Evolutionary conservation across 64 coral and sea anemone species (phyloP).

Genomic region (Trachythela sp.): DNA sequence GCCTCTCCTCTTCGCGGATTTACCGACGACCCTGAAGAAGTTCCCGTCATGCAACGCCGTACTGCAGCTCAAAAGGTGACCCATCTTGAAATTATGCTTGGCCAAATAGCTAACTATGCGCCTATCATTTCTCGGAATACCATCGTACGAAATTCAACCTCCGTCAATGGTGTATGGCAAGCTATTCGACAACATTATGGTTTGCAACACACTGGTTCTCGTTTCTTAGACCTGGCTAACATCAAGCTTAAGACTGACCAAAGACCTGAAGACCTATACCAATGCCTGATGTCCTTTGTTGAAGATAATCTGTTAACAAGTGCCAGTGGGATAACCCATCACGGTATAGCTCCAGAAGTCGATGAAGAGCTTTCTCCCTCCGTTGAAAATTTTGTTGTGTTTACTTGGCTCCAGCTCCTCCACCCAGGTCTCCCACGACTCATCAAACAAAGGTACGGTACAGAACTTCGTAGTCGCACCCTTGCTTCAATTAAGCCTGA

Average conservation of each 20-base stretch:
- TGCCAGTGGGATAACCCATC: not conserved
- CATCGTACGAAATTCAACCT: not conserved
- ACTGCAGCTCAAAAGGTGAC: too few relatives aligned
- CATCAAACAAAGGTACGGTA: slow-evolving; percentile 43
- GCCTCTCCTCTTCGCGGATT: too few relatives aligned
- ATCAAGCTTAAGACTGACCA: too few relatives aligned
- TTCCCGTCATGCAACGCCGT: not conserved
- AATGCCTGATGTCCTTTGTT: not conserved
- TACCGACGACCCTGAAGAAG: too few relatives aligned
- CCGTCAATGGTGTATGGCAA: not conserved
- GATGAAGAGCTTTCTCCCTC: not conserved
- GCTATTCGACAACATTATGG: not conserved
- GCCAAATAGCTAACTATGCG: too few relatives aligned
- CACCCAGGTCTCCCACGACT: slow-evolving; percentile 29
- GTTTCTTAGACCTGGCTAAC: too few relatives aligned
- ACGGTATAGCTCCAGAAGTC: not conserved
- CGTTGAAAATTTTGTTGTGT: not conserved
- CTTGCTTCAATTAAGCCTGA: slow-evolving; percentile 39
- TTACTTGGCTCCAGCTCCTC: not conserved
- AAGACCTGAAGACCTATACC: too few relatives aligned
- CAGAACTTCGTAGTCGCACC: slow-evolving; percentile 11
- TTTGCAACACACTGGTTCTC: not conserved
- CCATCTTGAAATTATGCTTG: not conserved
- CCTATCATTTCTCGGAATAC: not conserved
- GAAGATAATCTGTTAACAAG: not conserved